Percentiles rank a stretch among this genome's conserved stretches.
Conservation (phyloP, 2,113 vertebrate species). For the Rhodinocichla rosea region DNA sequence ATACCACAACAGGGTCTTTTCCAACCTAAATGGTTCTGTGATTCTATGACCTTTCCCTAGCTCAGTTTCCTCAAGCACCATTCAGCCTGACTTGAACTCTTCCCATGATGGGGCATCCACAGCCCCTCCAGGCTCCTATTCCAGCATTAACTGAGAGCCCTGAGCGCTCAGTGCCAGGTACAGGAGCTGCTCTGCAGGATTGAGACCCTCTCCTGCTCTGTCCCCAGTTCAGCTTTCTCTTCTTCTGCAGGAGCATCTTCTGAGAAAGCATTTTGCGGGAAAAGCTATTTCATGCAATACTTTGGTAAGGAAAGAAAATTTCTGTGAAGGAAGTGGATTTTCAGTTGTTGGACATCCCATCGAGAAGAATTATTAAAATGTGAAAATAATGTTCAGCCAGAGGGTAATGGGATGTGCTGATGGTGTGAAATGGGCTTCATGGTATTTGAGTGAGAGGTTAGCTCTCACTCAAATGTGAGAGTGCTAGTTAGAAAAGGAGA, state of each 20-base stretch:
- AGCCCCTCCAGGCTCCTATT: background rate
- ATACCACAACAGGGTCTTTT: background rate
- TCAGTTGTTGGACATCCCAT: background rate
- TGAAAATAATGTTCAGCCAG: background rate
- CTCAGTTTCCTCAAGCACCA: background rate
- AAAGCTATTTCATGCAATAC: background rate
- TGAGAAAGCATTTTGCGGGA: background rate
- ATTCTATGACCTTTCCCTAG: background rate
- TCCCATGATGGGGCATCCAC: background rate
- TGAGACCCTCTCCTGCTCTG: background rate
- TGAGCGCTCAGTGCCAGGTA: background rate
- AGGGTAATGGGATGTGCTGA: background rate
- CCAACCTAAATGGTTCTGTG: background rate
- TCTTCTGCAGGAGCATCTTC: background rate
- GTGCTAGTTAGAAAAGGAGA: background rate
- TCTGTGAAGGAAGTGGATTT: background rate
- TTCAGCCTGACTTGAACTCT: background rate
- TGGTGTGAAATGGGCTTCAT: background rate
- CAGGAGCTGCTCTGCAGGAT: background rate
- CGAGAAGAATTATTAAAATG: background rate
- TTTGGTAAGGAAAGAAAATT: background rate
- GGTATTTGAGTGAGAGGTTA: background rate
- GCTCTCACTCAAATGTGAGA: no score
- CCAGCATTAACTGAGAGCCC: background rate
- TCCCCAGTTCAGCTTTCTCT: background rate